Evolutionary conservation across 2,888 invertebrate species (phyloP), one percentile per base, ranked within the genome.

Genomic region (Pinctada fucata): DNA sequence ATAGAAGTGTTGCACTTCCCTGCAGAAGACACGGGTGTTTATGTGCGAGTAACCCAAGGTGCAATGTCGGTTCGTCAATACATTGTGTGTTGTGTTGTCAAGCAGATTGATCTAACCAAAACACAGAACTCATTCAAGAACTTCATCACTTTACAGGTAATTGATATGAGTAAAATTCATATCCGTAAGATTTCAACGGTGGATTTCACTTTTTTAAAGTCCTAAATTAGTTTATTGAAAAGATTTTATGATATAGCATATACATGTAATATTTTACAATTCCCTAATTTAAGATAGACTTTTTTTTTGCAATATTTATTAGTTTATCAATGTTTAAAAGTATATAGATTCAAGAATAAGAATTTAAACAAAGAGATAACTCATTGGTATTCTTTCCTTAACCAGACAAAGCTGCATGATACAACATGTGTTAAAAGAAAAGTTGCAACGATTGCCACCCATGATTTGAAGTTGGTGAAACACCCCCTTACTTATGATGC

Each of bases 391-490:
- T 52, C 51, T 47, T 75, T 66, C n/a, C 79, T 52, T 72, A 88
- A 89, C 63, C 87, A 97, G 93, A 96, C 96, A 0, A 96, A 95
- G 90, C 92, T 93, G 3, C 93, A 93, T 86, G 92, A 92, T 71
- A 94, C 94, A 0, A 93, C 96, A 8, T 97, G 97, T 91, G 95
- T 95, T 75, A 96, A 96, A 89, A 93, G 97, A 85, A 95, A 95
- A 87, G 93, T 94, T 0, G 96, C 96, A 0, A 96, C 97, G 0
- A 95, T 97, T 79, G 97, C 97, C 2, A 97, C 97, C 0, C 97
- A 97, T 91, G 97, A 97, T 91, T 92, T 96, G 82, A 93, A 93
- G 65, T 94, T 95, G 87, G 93, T 97, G 80, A 92, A 94, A 58
- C 84, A 88, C 91, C 95, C 93, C 93, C 94, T 95, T 81, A 84